These are phyloP conservation scores for Chirona hameri DNA, from an alignment of 2,888 invertebrate genomes.

Conservation along the genomic window DNA sequence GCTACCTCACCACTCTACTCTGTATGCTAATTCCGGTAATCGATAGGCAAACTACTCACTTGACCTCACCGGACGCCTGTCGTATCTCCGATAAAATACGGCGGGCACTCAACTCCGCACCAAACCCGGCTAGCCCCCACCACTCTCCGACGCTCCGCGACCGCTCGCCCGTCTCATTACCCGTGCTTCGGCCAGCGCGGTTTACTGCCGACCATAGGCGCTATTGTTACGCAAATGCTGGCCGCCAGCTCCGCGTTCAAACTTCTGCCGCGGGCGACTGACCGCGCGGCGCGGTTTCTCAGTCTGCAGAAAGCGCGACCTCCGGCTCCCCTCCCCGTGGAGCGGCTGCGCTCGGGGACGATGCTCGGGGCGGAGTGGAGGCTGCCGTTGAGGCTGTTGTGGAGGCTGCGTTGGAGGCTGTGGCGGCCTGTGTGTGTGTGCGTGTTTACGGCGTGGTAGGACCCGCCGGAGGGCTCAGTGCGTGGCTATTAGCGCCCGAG, in stretches of 20 bases:
- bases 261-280: not conserved
- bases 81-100: conserved; percentile 10
- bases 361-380: no score
- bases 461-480: not conserved
- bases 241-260: not conserved
- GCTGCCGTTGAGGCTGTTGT: no score
- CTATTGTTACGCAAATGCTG: not conserved
- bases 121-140: not conserved
- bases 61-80: not conserved
- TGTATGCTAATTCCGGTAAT: conserved; percentile 6
- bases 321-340: no score
- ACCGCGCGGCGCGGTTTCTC: not conserved
- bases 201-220: not conserved
- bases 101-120: not conserved
- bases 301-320: not conserved
- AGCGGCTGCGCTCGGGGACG: no score
- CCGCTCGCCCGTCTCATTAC: not conserved
- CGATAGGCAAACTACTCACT: not conserved
- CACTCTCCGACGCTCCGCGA: not conserved
- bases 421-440: not conserved
- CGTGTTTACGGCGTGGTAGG: not conserved
- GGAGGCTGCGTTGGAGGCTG: not conserved
- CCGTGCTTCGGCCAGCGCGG: not conserved
- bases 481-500: not conserved
- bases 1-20: not conserved